Conservation (phyloP, 2,113 vertebrate species). For the Leucopternis melanops region DNA sequence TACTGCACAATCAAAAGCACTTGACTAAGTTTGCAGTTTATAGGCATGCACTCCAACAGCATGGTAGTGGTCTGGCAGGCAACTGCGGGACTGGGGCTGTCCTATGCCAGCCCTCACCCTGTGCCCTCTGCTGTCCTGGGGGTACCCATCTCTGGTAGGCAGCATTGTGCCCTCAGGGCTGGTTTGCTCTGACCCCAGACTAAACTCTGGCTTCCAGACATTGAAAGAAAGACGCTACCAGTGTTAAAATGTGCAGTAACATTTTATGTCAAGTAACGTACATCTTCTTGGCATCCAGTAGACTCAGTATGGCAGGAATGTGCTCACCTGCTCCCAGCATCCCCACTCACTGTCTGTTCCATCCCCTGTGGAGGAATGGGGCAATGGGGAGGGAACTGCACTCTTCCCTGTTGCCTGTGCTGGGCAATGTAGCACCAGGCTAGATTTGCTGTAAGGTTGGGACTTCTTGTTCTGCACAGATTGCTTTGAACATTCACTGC, state of each 20-base stretch:
- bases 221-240: not conserved
- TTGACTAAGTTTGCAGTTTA: not conserved
- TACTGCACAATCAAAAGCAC: not conserved
- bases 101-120: not conserved
- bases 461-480: not conserved
- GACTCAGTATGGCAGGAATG: not conserved
- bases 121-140: rapidly evolving
- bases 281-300: not conserved
- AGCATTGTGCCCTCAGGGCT: rapidly evolving
- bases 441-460: not conserved
- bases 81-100: rapidly evolving
- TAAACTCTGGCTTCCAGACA: not conserved
- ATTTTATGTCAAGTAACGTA: not conserved
- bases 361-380: rapidly evolving
- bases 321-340: not conserved
- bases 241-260: not conserved
- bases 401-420: not conserved
- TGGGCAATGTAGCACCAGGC: not conserved
- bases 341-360: not conserved
- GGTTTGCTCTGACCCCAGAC: not conserved
- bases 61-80: rapidly evolving
- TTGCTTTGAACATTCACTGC: not conserved
- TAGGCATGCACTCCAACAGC: not conserved
- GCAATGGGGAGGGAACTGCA: not conserved
- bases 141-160: not conserved